Evolutionary conservation across 2,113 vertebrate species (phyloP).

Genomic region (Ceuthmochares aereus): DNA sequence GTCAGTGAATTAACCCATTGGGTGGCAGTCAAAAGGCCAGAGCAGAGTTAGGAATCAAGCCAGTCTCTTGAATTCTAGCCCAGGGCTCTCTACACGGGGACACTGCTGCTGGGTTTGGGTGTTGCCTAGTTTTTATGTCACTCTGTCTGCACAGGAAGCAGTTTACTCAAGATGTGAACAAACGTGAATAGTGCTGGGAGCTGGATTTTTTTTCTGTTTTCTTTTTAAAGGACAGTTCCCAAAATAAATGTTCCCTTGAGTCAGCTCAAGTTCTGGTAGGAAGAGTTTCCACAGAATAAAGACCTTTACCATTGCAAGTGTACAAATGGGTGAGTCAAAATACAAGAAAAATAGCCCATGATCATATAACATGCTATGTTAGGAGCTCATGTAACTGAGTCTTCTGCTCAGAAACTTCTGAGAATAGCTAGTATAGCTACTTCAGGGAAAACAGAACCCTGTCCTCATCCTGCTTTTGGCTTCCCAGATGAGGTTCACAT

Average conservation of each 20-base stretch:
- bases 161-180: conserved; percentile 4
- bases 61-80: neutral
- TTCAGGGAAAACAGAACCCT: neutral
- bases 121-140: neutral
- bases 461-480: neutral
- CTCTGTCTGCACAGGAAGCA: conserved; percentile 62
- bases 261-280: neutral
- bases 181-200: neutral
- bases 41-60: neutral
- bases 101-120: neutral
- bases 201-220: neutral
- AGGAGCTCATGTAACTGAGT: neutral
- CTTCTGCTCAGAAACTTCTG: conserved; percentile 23
- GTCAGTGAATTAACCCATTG: neutral
- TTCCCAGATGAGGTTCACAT: neutral
- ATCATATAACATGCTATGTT: conserved; percentile 28
- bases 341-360: neutral
- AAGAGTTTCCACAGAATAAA: conserved; percentile 34
- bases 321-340: conserved; percentile 21
- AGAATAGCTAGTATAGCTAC: neutral
- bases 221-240: conserved; percentile 39
- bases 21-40: neutral
- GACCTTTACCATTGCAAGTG: conserved; percentile 12
- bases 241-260: conserved; percentile 40
- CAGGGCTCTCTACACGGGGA: neutral